phyloP scores from a whole-genome alignment of 2,113 vertebrate species.

The Apodemus sylvaticus region DNA sequence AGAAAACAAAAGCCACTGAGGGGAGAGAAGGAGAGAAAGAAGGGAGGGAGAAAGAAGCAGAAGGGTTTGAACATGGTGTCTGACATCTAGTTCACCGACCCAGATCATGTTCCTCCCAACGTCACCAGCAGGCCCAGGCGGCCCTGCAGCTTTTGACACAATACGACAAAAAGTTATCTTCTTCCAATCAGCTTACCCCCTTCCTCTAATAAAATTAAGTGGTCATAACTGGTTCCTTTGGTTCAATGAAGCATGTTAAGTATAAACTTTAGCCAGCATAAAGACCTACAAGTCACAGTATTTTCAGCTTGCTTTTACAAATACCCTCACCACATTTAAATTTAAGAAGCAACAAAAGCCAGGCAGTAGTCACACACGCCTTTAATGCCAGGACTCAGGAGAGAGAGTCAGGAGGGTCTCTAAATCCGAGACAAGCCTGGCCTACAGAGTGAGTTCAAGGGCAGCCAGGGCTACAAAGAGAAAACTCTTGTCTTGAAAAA shows the following conservation, averaged over 20 bases:
- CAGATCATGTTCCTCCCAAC: not conserved
- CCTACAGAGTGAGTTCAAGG: not conserved
- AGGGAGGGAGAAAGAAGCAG: not conserved
- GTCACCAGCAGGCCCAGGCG: conserved; percentile 45
- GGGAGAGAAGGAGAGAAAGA: not conserved
- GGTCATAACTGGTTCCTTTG: not conserved
- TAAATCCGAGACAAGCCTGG: not conserved
- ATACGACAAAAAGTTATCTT: not conserved
- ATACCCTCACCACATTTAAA: not conserved
- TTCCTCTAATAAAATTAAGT: not conserved
- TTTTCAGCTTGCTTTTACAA: conserved; percentile 31
- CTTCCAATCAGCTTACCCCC: not conserved
- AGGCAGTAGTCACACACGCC: not conserved
- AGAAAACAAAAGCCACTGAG: not conserved
- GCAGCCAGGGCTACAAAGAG: not conserved
- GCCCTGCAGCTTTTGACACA: not conserved
- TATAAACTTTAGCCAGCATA: not conserved
- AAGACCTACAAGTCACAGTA: not conserved
- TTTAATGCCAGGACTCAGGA: not conserved
- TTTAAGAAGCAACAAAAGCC: not conserved
- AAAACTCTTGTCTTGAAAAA: not conserved
- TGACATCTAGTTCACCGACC: not conserved
- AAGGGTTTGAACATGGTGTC: not conserved
- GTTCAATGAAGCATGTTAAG: not conserved
- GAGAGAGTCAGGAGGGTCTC: not conserved